Conservation (phyloP, 2,888 invertebrate genomes). For the Nomada flava region DNA sequence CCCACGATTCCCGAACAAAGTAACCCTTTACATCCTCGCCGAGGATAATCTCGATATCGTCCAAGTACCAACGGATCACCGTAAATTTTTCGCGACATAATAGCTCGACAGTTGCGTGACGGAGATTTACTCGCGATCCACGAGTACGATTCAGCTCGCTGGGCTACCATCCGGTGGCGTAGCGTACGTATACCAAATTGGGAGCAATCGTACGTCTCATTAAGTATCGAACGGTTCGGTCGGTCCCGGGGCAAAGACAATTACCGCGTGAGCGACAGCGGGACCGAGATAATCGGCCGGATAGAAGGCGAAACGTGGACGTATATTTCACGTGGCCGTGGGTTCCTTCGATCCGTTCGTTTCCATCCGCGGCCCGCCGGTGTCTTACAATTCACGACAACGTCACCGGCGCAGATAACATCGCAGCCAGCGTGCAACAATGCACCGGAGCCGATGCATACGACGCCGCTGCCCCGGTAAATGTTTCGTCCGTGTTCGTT, state of each 20-base stretch:
- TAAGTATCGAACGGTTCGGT: constrained; percentile 64
- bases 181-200: constrained; percentile 65
- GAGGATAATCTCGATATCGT: constrained; percentile 6
- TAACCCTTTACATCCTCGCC: not conserved
- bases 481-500: constrained; percentile 69
- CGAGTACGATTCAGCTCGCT: constrained; percentile 21
- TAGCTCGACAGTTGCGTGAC: constrained; percentile 58
- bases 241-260: constrained; percentile 61
- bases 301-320: constrained; percentile 64
- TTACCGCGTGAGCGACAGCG: constrained; percentile 67
- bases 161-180: constrained; percentile 31
- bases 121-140: constrained; percentile 59
- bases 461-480: constrained; percentile 67
- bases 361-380: constrained; percentile 57
- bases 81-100: constrained; percentile 56
- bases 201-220: constrained; percentile 70
- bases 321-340: constrained; percentile 67
- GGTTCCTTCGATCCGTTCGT: constrained; percentile 67
- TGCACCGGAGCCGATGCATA: constrained; percentile 60
- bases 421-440: constrained; percentile 78
- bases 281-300: constrained; percentile 66
- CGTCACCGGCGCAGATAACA: constrained; percentile 80
- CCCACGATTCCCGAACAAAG: not conserved
- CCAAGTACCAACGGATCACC: not conserved
- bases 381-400: constrained; percentile 82